A percentile compares a stretch with the other conserved stretches of the same genome.
These are phyloP conservation scores for Phoeniculus purpureus DNA, from an alignment of 2,797 vertebrate species.

Conservation along the genomic window DNA sequence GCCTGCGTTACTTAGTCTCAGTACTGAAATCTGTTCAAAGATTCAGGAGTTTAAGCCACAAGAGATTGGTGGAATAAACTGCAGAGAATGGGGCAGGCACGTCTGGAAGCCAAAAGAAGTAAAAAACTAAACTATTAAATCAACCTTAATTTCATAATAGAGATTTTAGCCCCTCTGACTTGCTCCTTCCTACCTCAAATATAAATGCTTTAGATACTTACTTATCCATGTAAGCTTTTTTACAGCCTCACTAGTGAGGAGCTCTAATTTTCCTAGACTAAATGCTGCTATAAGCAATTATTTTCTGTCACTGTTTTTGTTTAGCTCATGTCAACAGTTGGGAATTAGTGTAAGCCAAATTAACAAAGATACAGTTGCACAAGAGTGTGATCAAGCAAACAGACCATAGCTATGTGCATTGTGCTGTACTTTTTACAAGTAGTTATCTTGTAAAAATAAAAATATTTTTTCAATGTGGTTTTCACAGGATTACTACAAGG, in stretches of 20 bases:
- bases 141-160: background rate
- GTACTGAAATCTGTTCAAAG: background rate
- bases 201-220: background rate
- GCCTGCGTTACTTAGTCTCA: background rate
- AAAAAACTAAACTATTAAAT: constrained; percentile 6
- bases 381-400: background rate
- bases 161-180: background rate
- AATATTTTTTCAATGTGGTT: background rate
- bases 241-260: background rate
- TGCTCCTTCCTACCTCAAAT: background rate
- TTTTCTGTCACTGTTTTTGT: background rate
- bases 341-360: background rate
- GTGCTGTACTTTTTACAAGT: background rate
- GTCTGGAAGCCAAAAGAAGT: background rate
- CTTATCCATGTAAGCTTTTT: background rate
- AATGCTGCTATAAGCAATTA: background rate
- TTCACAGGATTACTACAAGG: constrained; percentile 11
- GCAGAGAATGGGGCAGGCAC: background rate
- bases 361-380: background rate
- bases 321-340: background rate
- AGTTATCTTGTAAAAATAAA: background rate
- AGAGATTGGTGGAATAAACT: background rate
- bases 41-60: background rate
- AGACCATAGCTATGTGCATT: background rate
- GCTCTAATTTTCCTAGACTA: background rate